Percentiles rank a stretch among this genome's conserved stretches.
These are phyloP conservation scores for Polyploca ridens DNA, from an alignment of 2,888 invertebrate genomes.

Conservation along the genomic window DNA sequence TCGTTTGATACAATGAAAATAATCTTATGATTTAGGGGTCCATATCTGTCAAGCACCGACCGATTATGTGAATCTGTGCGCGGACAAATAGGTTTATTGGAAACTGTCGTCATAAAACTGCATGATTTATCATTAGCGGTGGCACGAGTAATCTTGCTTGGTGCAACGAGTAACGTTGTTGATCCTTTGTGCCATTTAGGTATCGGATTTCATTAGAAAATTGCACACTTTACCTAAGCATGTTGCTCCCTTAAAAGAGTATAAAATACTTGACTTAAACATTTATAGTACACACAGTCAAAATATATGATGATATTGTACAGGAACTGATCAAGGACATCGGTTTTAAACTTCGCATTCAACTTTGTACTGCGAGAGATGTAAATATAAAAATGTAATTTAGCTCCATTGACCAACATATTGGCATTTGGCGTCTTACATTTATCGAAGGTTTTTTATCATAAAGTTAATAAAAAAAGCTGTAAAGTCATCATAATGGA, in stretches of 20 bases:
- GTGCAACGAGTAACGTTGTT: slow-evolving; percentile 50
- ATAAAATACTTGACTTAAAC: no score
- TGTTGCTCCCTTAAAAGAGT: no score
- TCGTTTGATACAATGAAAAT: slow-evolving; percentile 62
- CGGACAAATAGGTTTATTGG: slow-evolving; percentile 81
- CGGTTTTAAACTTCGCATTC: neutral
- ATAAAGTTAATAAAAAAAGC: slow-evolving; percentile 44
- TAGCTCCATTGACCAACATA: slow-evolving; percentile 17
- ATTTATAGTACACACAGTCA: no score
- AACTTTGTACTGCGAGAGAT: slow-evolving; percentile 21
- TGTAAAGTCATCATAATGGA: slow-evolving; percentile 47
- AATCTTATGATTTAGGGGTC: slow-evolving; percentile 71
- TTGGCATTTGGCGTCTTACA: slow-evolving; percentile 20
- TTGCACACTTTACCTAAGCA: neutral
- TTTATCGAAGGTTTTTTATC: slow-evolving; percentile 36
- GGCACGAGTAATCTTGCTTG: slow-evolving; percentile 46
- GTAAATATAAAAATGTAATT: slow-evolving; percentile 30
- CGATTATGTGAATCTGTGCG: slow-evolving; percentile 75
- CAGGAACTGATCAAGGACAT: neutral
- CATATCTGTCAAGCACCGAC: slow-evolving; percentile 70
- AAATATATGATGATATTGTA: neutral
- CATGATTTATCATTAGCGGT: slow-evolving; percentile 65
- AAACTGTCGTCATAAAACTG: slow-evolving; percentile 71
- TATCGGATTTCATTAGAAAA: slow-evolving; percentile 37
- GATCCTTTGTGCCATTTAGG: slow-evolving; percentile 31